Evolutionary conservation across 1,140 invertebrate genomes (phyloP), one percentile per base, ranked within the genome.

Genomic region (Spodoptera frugiperda): DNA sequence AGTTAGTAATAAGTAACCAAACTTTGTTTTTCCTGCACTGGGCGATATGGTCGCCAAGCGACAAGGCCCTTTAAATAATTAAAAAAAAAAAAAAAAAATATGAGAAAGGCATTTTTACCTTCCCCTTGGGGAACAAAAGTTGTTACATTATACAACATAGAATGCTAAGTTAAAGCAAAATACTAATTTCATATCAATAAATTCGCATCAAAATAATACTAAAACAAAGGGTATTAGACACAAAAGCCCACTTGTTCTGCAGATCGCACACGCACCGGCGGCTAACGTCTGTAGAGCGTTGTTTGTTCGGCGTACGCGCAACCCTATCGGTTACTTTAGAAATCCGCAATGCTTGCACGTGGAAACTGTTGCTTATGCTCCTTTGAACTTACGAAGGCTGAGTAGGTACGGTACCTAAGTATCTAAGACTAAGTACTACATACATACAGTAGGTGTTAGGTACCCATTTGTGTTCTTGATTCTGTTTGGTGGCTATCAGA

Each of bases 321-420:
- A 53, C 53, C 49, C 68, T 85, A 88, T 88, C 87, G 53, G 39
- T 82, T 88, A 78, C 82, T 17, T 5, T 39, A 39, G 33, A 39
- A 39, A 39, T 39, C 33, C 57, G 76, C 46, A 57, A 19, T 17
- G 25, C 25, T 11, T 15, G 83, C 87, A 90, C 82, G 80, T 89
- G 86, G 80, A 61, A 84, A 74, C 65, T 71, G 76, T 85, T 86
- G 61, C 55, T 61, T 15, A 74, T 53, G 72, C 57, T 74, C 15
- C 21, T 51, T 19, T 74, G 72, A 39, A 61, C 30, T 61, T 39
- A 30, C 30, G 30, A 61, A 61, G 57, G 30, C 33, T 61, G 25
- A 25, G 25, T 25, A 25, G 0, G 25, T 25, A 4, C 25, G 25
- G 25, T 53, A 54, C 9, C 19, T 21, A 21, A 9, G 53, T 21